Evolutionary conservation across 2,113 vertebrate genomes (phyloP), one percentile per base, ranked within the genome.

Genomic region (Muscicapa adusta): DNA sequence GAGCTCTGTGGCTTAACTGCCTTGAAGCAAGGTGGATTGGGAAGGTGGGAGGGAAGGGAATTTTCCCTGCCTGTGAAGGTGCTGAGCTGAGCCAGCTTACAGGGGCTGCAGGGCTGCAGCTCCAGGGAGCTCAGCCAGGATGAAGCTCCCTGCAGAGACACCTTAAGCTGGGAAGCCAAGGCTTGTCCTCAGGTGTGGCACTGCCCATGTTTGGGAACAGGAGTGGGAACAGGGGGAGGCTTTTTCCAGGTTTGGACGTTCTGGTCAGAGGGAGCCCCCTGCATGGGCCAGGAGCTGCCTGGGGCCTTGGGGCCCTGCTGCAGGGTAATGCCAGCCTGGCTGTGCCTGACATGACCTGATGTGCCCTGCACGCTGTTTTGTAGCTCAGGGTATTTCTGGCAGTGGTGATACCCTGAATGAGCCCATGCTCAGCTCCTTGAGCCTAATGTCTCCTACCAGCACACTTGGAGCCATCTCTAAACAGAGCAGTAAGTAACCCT

Each of bases 21-120:
- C 40, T 12, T 8, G 1, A 33, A 56, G 45, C 9, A 26, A 19
- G 43, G 38, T 1, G 1, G 40, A 8, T 1, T 9, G 8, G 66
- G 24, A 47, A 43, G 18, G 1, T 0, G 2, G 43, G 26, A 70
- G 31, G 43, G 18, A 40, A 2, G 36, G 43, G 16, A 42, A 18
- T 24, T 68, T 9, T 2, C 6, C 36, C 68, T 66, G 53, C 22
- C 51, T 0, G 0, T 1, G 40, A 9, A 7, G 65, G 40, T 4
- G 42, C 4, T 5, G 73, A 70, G 51, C 47, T 66, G 67, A 58
- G 40, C 48, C 51, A 84, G 58, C 50, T 76, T 24, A 40, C 2
- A 6, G 70, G 36, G 36, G 9, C 67, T 90, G 50, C 0, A 0
- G 47, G 79, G n/a, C 50, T 6, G 3, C 0, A 3, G 72, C 54